Percentiles rank a stretch among this genome's conserved stretches.
phyloP scores from a whole-genome alignment of 2,888 invertebrate genomes.

The Chorisops tibialis region DNA sequence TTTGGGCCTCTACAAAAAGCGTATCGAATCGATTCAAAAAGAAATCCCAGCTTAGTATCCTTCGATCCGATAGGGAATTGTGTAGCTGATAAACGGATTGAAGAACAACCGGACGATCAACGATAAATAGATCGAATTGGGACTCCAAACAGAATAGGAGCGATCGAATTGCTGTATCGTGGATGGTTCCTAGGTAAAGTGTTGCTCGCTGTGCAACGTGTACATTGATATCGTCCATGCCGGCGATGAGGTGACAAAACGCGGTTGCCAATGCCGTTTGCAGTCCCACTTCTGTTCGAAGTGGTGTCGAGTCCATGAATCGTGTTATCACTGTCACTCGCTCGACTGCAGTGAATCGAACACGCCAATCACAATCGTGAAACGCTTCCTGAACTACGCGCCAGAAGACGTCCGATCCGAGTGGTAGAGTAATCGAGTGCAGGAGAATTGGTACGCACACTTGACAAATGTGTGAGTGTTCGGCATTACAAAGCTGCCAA shows the following conservation, averaged over 20 bases:
- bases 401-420: constrained; percentile 95
- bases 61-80: constrained; percentile 85
- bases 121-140: constrained; percentile 95
- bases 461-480: constrained; percentile 91
- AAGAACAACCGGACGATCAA: constrained; percentile 94
- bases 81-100: constrained; percentile 93
- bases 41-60: constrained; percentile 94
- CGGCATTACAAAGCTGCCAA: constrained; percentile 89
- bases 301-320: constrained; percentile 87
- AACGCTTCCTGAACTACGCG: constrained; percentile 92
- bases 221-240: constrained; percentile 93
- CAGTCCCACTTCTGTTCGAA: constrained; percentile 76
- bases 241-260: constrained; percentile 93
- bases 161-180: constrained; percentile 82
- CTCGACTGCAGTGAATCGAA: constrained; percentile 92
- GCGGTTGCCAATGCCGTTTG: constrained; percentile 94
- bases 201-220: constrained; percentile 93
- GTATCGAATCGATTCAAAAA: constrained; percentile 95
- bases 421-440: constrained; percentile 90
- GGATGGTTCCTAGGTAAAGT: constrained; percentile 88
- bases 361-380: constrained; percentile 82
- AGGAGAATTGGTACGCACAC: constrained; percentile 88
- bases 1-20: constrained; percentile 92
- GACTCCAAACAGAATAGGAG: constrained; percentile 92
- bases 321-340: constrained; percentile 88